Evolutionary conservation across 2,888 invertebrate species (phyloP).

Genomic region (Ethmia dodecea): DNA sequence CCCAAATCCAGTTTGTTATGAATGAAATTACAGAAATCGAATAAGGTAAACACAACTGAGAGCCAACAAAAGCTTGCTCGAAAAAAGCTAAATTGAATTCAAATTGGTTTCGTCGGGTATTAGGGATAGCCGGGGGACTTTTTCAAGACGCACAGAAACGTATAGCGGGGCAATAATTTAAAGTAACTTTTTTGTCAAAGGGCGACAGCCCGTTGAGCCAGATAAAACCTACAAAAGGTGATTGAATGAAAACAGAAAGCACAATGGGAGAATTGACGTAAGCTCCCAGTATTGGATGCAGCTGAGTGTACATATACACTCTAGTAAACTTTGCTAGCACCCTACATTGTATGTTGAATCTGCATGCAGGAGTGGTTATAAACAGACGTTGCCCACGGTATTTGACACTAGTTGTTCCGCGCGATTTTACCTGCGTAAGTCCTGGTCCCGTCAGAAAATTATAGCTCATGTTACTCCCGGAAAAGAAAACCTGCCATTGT

Average conservation of each 20-base stretch:
- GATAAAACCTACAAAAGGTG: constrained; percentile 48
- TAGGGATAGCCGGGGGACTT: constrained; percentile 71
- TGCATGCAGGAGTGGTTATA: no score
- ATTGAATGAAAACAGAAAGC: constrained; percentile 52
- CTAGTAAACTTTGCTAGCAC: no score
- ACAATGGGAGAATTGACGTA: constrained; percentile 23
- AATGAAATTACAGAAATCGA: constrained; percentile 79
- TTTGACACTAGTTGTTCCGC: no score
- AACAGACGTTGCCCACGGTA: no score
- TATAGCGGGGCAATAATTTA: constrained; percentile 61
- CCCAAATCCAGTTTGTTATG: constrained; percentile 78
- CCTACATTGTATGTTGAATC: no score
- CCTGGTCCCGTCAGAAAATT: no score
- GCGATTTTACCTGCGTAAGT: no score
- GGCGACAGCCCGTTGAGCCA: constrained; percentile 47
- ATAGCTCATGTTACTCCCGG: no score
- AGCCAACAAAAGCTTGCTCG: constrained; percentile 74
- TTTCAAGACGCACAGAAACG: constrained; percentile 57
- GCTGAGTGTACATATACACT: no score
- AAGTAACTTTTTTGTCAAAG: constrained; percentile 62
- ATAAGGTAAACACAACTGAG: constrained; percentile 77
- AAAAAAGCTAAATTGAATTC: constrained; percentile 78
- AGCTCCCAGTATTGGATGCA: no score
- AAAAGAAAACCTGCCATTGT: no score
- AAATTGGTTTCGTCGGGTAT: constrained; percentile 77